Base-by-base conservation (phyloP, 2,797 vertebrate genomes). In the Anguilla obscura region DNA sequence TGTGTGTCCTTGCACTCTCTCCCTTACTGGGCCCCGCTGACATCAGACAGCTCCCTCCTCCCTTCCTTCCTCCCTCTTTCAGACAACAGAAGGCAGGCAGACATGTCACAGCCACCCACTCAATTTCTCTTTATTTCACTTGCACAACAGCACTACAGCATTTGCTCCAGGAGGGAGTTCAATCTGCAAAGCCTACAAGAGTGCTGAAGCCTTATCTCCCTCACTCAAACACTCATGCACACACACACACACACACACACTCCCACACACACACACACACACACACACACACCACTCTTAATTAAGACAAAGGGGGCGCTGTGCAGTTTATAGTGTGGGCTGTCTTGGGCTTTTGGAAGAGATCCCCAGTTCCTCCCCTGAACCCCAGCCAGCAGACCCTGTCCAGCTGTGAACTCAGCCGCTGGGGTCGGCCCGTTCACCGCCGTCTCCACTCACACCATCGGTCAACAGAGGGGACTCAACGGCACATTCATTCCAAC, bases 31-130 rank as follows among this genome's bases (percentile, higher is more conserved):
- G 79, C 40, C 45, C 79, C 79, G 9, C 27, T 48, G 79, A 84
- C 86, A 87, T 89, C 27, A 91, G 91, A 89, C 76, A 89, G 89
- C 87, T 69, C 52, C 82, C 63, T 87, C 84, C 87, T 69, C 69
- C 84, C 45, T 56, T 84, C 71, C 83, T 56, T 14, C 52, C 33
- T 85, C 54, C 87, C 74, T 33, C 27, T 58, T 74, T 71, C 63
- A 86, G 87, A 85, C 87, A 88, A 86, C 87, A 86, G 84, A 71
- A 82, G 87, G 84, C 84, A 79, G 83, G 60, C 50, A 85, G 87
- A 80, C 87, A 79, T 85, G 79, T 88, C 66, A 80, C 54, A 33
- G 87, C 87, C 87, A 88, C 52, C 84, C 45, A 27, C 50, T 58
- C 40, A 48, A 30, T 76, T 66, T 74, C 71, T 33, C 30, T 74